Conservation (phyloP, 1,140 invertebrate species). For the Drosophila jambulina region DNA sequence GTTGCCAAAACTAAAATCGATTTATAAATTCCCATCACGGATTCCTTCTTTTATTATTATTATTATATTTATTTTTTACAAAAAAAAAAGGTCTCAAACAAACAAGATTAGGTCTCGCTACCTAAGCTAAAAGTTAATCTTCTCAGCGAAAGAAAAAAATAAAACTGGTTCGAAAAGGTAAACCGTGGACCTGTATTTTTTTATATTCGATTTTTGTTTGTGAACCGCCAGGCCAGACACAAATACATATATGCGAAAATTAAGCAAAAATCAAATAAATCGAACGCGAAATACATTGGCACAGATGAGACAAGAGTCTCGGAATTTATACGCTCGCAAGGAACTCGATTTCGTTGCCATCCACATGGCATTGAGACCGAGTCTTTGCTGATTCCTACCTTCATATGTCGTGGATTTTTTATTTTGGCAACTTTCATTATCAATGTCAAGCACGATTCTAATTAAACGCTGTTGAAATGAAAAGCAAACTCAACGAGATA, state of each 20-base stretch:
- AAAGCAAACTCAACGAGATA: conserved; percentile 43
- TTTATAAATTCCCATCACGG: neutral
- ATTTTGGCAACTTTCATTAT: conserved; percentile 68
- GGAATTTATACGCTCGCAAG: conserved; percentile 17
- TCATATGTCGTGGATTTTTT: conserved; percentile 1
- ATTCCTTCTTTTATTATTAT: neutral
- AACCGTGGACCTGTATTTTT: conserved; percentile 12
- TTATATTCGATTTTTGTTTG: conserved; percentile 14
- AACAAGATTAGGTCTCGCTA: conserved; percentile 16
- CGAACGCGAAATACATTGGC: conserved; percentile 29
- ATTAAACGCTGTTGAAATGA: conserved; percentile 48
- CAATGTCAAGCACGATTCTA: conserved; percentile 73
- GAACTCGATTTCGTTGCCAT: conserved; percentile 42
- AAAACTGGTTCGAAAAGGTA: conserved; percentile 46
- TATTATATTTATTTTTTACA: neutral
- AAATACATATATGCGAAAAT: conserved; percentile 44
- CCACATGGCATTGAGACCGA: conserved; percentile 36
- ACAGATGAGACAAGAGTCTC: conserved; percentile 26
- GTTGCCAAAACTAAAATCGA: neutral
- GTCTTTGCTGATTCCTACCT: conserved; percentile 13
- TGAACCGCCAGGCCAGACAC: conserved; percentile 22
- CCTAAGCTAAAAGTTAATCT: conserved; percentile 39
- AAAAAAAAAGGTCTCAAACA: neutral
- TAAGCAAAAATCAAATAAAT: conserved; percentile 31
- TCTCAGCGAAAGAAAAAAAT: conserved; percentile 3